Evolutionary conservation across 2,888 invertebrate species (phyloP), one percentile per base, ranked within the genome.

Genomic region (Limnephilus marmoratus): DNA sequence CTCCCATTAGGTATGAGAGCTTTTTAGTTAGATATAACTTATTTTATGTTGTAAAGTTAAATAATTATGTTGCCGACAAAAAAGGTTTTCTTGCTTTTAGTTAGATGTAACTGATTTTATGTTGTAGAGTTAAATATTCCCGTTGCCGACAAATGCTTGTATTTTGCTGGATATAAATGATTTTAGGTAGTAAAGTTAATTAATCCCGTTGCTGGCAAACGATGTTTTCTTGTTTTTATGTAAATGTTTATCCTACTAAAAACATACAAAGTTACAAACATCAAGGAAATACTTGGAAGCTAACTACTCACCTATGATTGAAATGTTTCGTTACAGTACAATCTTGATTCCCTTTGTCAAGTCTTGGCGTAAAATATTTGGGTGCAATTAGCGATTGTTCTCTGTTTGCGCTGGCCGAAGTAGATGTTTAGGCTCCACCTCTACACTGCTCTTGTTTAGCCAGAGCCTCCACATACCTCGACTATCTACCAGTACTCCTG

Each of bases 371-470:
- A 82, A 90, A 82, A 90, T 90, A 82, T 90, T 81, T 90, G 90
- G 29, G 90, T 82, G 82, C 90, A 90, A 90, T 90, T 90, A 90
- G 82, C 90, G 49, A 90, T 90, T 90, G 90, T 90, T 49, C 82
- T 45, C 81, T 90, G 90, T 90, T 90, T 82, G 90, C 89, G 12
- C 80, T 18, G 9, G 88, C n/a, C 88, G 37, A 45, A 37, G 80
- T 37, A 41, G 29, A 18, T 34, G 85, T 85, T 37, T 31, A 85
- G 85, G 34, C 18, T 5, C 68, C 68, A 68, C 68, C 68, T 68
- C 68, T 68, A 68, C 24, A 68, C 24, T 7, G 68, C 68, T 68
- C 68, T 24, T 53, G 53, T 53, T 53, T 53, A 53, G 53, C 18
- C 53, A 53, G 53, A 18, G 18, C 53, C 53, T 53, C 53, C 53